phyloP scores from a whole-genome alignment of 2,888 invertebrate genomes.

The Sturmia bella region DNA sequence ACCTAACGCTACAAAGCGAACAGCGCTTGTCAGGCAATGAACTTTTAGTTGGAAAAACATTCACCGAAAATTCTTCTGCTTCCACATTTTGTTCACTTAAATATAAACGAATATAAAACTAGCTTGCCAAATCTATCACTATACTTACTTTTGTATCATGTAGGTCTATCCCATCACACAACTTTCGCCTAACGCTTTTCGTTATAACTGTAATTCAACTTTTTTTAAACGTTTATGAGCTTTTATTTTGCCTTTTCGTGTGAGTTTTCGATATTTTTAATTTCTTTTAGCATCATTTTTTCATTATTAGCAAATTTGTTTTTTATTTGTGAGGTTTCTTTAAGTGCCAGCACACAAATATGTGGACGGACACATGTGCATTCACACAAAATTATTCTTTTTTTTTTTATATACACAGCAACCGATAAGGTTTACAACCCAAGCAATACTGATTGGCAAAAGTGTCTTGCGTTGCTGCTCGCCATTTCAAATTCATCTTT shows the following conservation, averaged over 20 bases:
- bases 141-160: no score
- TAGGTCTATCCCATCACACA: neutral
- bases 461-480: constrained; percentile 32
- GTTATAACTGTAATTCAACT: constrained; percentile 27
- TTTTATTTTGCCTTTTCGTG: constrained; percentile 1
- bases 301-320: neutral
- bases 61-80: no score
- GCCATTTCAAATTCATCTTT: constrained; percentile 10
- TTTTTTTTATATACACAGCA: constrained; percentile 46
- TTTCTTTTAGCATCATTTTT: constrained; percentile 20
- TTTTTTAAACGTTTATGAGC: constrained; percentile 5
- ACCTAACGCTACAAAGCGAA: constrained; percentile 12
- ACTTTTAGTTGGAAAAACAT: no score
- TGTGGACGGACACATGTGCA: neutral
- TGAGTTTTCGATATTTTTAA: constrained; percentile 18
- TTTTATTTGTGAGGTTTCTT: constrained; percentile 33
- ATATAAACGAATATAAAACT: no score
- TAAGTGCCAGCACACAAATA: constrained; percentile 8
- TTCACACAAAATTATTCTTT: neutral
- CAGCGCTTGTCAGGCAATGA: neutral
- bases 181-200: neutral
- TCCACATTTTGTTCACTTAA: no score
- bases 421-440: constrained; percentile 53
- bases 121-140: no score
- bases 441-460: constrained; percentile 49